Evolutionary conservation across 2,888 invertebrate species (phyloP).

Genomic region (Polydrusus cervinus): DNA sequence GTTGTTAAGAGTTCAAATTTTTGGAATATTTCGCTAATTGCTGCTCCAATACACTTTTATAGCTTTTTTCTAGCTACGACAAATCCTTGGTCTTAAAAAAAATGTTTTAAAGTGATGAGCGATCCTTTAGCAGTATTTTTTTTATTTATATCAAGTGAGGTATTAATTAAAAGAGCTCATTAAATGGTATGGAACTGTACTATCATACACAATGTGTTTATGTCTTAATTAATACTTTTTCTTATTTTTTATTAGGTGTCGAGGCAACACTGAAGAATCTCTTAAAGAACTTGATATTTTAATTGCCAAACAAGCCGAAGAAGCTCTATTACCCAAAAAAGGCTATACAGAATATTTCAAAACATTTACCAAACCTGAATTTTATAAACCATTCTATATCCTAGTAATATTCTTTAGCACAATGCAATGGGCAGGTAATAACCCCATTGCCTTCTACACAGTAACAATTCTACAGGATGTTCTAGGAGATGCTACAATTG

Average conservation of each 20-base stretch:
- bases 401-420: constrained; percentile 79
- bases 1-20: too few relatives aligned
- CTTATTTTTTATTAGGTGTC: constrained; percentile 64
- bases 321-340: constrained; percentile 12
- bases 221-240: too few relatives aligned
- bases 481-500: constrained; percentile 26
- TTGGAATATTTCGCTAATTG: too few relatives aligned
- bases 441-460: constrained; percentile 82
- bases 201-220: too few relatives aligned
- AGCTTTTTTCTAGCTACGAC: too few relatives aligned
- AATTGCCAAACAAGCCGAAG: constrained; percentile 69
- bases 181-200: too few relatives aligned
- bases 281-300: constrained; percentile 73
- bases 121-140: too few relatives aligned
- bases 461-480: constrained; percentile 66
- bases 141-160: too few relatives aligned
- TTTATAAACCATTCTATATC: constrained; percentile 76
- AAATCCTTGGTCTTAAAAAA: too few relatives aligned
- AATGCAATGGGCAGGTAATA: constrained; percentile 82
- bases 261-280: constrained; percentile 74
- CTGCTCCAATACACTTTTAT: too few relatives aligned
- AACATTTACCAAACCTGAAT: constrained; percentile 67
- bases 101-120: too few relatives aligned
- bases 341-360: constrained; percentile 66
- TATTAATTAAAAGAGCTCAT: too few relatives aligned